Evolutionary conservation across 2,888 invertebrate genomes (phyloP), one percentile per base, ranked within the genome.

Genomic region (Congeria kusceri): DNA sequence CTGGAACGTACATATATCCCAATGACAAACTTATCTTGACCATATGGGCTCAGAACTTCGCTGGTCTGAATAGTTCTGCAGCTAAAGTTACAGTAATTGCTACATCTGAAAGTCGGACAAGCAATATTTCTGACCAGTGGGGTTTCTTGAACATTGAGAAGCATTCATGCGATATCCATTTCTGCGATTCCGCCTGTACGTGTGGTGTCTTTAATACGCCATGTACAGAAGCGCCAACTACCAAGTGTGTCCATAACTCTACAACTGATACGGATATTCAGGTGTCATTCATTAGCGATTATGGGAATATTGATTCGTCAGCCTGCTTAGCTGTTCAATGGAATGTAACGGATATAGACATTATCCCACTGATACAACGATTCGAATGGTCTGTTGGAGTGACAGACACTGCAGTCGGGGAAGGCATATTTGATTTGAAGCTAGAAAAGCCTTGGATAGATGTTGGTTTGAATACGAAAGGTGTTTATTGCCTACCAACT

Each of bases 341-440:
- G 77, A 56, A 39, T 7, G 5, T 49, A 5, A 25, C 2, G 0
- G n/a, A 61, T 25, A 32, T 20, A 3, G 29, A 11, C 7, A 28
- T 15, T 1, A 47, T 4, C 3, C 28, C 47, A 25, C 18, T 32
- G 3, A 27, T 66, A 29, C 18, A 28, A 29, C 44, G 84, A 20
- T 85, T 53, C 65, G 80, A 85, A 57, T 85, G 80, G 83, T 79
- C 80, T 39, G 68, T 83, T 29, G 85, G 85, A 1, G 25, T 78
- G 18, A 29, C 25, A 5, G 29, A 71, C 9, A 32, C 73, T 28
- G 63, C 67, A 18, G 23, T 71, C 44, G 85, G 85, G 1, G 64
- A 61, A 47, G 83, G 80, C 11, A 61, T 85, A 64, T 83, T 83
- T 61, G 72, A 79, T 58, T 56, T 61, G 2, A 68, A 25, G 9